Base-by-base conservation (phyloP, 2,113 vertebrate genomes). In the Zingel zingel region DNA sequence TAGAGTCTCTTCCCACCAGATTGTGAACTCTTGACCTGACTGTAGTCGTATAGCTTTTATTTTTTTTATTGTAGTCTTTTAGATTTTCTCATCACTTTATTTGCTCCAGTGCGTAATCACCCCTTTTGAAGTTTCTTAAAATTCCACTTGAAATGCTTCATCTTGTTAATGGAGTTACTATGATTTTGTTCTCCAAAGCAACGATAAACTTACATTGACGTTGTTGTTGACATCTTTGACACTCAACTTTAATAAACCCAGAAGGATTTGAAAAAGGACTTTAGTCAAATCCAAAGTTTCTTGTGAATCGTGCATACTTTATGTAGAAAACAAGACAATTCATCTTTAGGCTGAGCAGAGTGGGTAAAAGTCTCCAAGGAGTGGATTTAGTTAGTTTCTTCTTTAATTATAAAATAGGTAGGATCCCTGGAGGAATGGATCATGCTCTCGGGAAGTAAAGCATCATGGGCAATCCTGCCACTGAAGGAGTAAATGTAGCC, bases 381-480 rank as follows among this genome's bases (percentile, higher is more conserved):
- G 36, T 14, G 59, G 79, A 65, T 81, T 76, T 2, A 19, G 59
- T 48, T 43, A 43, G 76, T 63, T 48, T 71, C 48, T 36, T 72
- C 53, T 67, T 50, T 53, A 79, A 86, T 81, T 70, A 80, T 83
- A 33, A 70, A 75, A 66, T 65, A 30, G 19, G 36, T 30, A 25
- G 47, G n/a, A 56, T 57, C 79, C 65, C 65, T 11, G 39, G 62
- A 63, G 54, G 47, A 59, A 3, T 21, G 48, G 61, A 43, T 77
- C 23, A 56, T 50, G 65, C 58, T 5, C 56, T 6, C 18, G n/a
- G 82, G 71, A 77, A 74, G 63, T 50, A 30, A 62, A 56, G 68
- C 54, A 79, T 75, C 33, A 23, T 80, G 67, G 83, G 5, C 84
- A 81, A 90, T 82, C 79, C 67, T 82, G 33, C 62, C 58, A 9